Evolutionary conservation across 2,113 vertebrate species (phyloP), one percentile per base, ranked within the genome.

Genomic region (Macrotis lagotis): DNA sequence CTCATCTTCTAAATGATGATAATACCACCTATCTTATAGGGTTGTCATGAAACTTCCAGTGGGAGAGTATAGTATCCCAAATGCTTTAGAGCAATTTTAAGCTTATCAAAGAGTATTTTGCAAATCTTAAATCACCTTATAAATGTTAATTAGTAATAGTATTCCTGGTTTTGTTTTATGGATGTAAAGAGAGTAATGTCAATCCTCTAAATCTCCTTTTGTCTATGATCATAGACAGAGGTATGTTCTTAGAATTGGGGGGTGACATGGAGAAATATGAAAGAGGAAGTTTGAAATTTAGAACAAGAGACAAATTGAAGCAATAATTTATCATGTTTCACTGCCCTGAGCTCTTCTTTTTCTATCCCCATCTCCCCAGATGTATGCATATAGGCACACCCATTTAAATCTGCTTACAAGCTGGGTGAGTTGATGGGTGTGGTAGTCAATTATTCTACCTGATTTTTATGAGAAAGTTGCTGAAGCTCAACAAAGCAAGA

Each of bases 311-410:
- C 37, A 48, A 0, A n/a, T 0, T 59, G 31, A 97, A 92, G 93
- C 97, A 97, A 92, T 37, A 55, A 0, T 16, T 89, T 48, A 90
- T 96, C 22, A 11, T 7, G 48, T 51, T 93, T 93, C 92, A 22
- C 52, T 94, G 50, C 74, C 24, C 48, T 94, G 53, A 14, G 0
- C n/a, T 88, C 53, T 66, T 55, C 90, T 11, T 92, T 91, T 50
- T 16, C 31, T 83, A 94, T 53, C 44, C 48, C 7, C 12, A 92
- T 83, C 51, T 94, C 6, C 19, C n/a, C 19, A 90, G 95, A 51
- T 0, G 0, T 8, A 28, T 53, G 37, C 2, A 8, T 16, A 44
- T 19, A 47, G 53, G 55, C 16, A 53, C 14, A 51, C 4, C 2
- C 8, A 3, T 37, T 24, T 5, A 25, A 55, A 47, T 91, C 51